Percentiles rank a stretch among this genome's conserved stretches.
Conservation (phyloP, 2,797 vertebrate species). For the Peromyscus melanophrys region DNA sequence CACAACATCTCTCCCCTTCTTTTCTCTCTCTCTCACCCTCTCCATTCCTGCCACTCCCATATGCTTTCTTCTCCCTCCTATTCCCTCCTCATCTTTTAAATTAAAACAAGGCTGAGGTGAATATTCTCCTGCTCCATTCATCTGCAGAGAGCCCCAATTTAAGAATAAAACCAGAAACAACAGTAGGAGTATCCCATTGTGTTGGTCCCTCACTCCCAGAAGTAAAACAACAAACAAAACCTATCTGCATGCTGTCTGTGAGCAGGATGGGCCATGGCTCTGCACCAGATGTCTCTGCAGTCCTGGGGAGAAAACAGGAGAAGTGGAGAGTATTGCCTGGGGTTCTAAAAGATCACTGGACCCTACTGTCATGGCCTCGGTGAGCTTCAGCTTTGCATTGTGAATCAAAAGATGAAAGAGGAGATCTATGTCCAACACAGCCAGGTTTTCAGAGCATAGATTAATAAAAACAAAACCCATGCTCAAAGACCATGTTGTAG, state of each 20-base stretch:
- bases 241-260: background rate
- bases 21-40: background rate
- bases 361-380: background rate
- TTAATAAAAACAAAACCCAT: background rate
- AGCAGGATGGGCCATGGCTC: background rate
- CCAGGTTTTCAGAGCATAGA: no score
- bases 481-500: background rate
- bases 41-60: no score
- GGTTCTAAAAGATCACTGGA: background rate
- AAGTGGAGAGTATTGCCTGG: background rate
- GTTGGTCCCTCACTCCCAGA: background rate
- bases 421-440: background rate
- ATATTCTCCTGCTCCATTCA: background rate
- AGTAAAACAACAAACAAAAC: background rate
- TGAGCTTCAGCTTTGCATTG: background rate
- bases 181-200: background rate
- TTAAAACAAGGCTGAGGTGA: background rate
- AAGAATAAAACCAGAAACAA: background rate
- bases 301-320: background rate
- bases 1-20: no score
- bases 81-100: background rate
- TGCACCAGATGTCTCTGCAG: background rate
- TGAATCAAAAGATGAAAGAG: rapidly evolving
- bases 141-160: background rate
- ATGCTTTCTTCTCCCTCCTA: no score